These are phyloP conservation scores for Carassius carassius DNA, from an alignment of 2,113 vertebrate genomes.

Conservation along the genomic window DNA sequence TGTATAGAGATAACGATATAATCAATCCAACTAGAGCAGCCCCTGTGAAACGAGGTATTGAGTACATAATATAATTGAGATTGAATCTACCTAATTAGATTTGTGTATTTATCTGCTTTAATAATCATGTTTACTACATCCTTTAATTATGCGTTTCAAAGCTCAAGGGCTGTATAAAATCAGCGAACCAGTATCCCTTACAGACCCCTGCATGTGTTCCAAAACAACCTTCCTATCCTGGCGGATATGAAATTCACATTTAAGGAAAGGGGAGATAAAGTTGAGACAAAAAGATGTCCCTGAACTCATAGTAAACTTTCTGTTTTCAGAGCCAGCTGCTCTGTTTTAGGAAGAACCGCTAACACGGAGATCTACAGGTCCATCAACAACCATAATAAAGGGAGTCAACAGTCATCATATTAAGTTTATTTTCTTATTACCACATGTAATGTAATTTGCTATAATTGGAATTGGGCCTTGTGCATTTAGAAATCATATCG, in stretches of 20 bases:
- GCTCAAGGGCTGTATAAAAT: conserved; percentile 29
- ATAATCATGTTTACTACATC: conserved; percentile 36
- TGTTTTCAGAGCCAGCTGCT: conserved; percentile 76
- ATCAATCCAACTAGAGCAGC: conserved; percentile 41
- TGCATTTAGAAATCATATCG: background rate
- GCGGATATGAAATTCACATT: conserved; percentile 38
- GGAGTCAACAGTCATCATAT: conserved; percentile 57
- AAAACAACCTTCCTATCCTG: conserved; percentile 41
- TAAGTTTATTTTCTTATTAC: conserved; percentile 1
- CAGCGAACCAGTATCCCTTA: conserved; percentile 34
- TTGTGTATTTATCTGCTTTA: conserved; percentile 43
- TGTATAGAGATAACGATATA: background rate
- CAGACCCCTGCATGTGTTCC: conserved; percentile 43
- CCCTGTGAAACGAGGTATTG: conserved; percentile 26
- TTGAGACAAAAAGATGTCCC: conserved; percentile 14
- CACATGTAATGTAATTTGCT: background rate
- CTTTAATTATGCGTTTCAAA: conserved; percentile 35
- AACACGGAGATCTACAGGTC: conserved; percentile 85
- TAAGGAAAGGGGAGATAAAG: conserved; percentile 33
- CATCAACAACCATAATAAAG: conserved; percentile 80
- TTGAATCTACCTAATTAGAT: conserved; percentile 45
- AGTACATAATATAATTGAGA: conserved; percentile 44
- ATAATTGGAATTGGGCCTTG: conserved; percentile 1
- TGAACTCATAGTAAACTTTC: conserved; percentile 30
- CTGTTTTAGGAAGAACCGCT: conserved; percentile 80